Base-by-base conservation (phyloP, 2,888 invertebrate species). In the Cyrtodaria siliqua region DNA sequence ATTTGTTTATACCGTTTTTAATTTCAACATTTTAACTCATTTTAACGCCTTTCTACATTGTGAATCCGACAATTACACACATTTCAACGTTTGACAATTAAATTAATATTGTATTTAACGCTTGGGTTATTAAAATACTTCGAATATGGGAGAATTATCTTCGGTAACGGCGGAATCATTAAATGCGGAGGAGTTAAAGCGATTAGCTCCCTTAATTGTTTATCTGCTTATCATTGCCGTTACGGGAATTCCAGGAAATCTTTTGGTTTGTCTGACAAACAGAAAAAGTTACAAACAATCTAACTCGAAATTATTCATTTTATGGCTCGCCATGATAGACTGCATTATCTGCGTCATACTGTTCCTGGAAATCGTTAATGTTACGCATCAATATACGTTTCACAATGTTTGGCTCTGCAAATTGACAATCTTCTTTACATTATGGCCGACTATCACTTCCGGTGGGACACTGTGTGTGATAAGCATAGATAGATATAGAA, bases 251-350 rank as follows among this genome's bases (percentile, higher is more conserved):
- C 79, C 79, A 2, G 79, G 79, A 42, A 79, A 79, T 24, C 52
- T 56, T 8, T 33, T 79, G 2, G 71, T 79, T 8, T 67, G 66
- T 23, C 47, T 66, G 2, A 55, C 61, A 6, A 68, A 73, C 57
- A 29, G 68, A 44, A 20, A 55, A 6, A 27, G 47, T 12, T 74
- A 70, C 29, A 59, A 26, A n/a, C 42, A 26, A 0, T 79, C 79
- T 2, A 70, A 56, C 57, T 71, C 79, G 1, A 44, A 62, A 14
- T 64, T 73, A 24, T 79, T 74, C 26, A 62, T 79, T 40, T 56
- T 76, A 44, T 76, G 75, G 69, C 59, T 80, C 2, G 75, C 75
- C 0, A 49, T 80, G 20, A 66, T 72, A 14, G 80, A 80, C 52
- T 56, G 64, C 8, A 50, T 69, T 14, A 76, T 64, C 29, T 76